phyloP scores from a whole-genome alignment of 2,888 invertebrate species.

The Caenorhabditis angaria region DNA sequence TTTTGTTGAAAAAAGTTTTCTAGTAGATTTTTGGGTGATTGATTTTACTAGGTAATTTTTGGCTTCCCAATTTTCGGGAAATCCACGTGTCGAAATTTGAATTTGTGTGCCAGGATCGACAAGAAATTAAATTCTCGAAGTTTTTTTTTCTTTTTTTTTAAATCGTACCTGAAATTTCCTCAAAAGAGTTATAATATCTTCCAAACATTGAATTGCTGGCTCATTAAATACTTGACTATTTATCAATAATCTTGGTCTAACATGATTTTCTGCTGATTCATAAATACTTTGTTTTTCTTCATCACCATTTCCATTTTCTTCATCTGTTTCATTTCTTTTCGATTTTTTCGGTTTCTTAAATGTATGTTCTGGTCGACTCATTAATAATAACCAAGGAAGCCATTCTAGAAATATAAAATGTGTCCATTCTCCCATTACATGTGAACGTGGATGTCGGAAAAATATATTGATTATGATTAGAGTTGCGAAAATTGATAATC shows the following conservation, averaged over 20 bases:
- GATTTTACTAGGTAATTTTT: too few relatives aligned
- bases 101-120: too few relatives aligned
- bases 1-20: too few relatives aligned
- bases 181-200: conserved; percentile 33
- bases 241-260: conserved; percentile 33
- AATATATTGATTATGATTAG: conserved; percentile 70
- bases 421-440: conserved; percentile 66
- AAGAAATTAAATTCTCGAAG: too few relatives aligned
- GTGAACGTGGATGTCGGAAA: conserved; percentile 66
- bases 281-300: not conserved
- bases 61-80: not conserved
- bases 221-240: conserved; percentile 34
- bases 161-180: conserved; percentile 21
- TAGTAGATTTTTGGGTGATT: too few relatives aligned
- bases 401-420: conserved; percentile 57
- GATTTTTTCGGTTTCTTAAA: conserved; percentile 16
- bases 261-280: not conserved
- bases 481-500: conserved; percentile 69
- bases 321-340: not conserved
- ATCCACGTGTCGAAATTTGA: not conserved
- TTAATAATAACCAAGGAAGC: conserved; percentile 60
- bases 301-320: not conserved
- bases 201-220: conserved; percentile 19
- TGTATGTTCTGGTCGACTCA: conserved; percentile 56
- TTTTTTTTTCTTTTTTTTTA: not conserved